These are phyloP conservation scores for Etia nguti DNA, from an alignment of 2,113 vertebrate species.

Conservation along the genomic window DNA sequence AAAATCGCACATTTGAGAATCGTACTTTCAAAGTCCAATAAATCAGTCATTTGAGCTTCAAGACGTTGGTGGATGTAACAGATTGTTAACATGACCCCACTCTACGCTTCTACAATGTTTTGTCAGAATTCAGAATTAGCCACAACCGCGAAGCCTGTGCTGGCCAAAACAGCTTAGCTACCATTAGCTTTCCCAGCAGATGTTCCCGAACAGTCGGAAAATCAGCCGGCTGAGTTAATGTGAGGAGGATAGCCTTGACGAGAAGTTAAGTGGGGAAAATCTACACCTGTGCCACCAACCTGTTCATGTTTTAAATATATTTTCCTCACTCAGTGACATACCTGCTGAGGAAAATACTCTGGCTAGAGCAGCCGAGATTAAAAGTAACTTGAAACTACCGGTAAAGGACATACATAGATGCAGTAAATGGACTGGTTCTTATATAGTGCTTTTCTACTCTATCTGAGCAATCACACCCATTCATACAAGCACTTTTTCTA, in stretches of 20 bases:
- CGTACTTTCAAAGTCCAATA: neutral
- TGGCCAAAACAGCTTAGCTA: neutral
- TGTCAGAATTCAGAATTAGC: neutral
- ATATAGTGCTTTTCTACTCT: too few species aligned
- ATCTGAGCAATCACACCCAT: too few species aligned
- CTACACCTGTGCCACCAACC: neutral
- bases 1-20: neutral
- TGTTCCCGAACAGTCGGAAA: neutral
- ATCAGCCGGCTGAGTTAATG: neutral
- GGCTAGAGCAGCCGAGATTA: neutral
- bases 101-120: neutral
- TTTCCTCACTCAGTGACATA: fast-evolving
- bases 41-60: neutral
- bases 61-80: neutral
- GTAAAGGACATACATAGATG: neutral
- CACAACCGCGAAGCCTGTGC: neutral
- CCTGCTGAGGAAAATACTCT: neutral
- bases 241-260: neutral
- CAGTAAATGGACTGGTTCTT: too few species aligned
- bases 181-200: neutral
- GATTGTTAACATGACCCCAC: neutral
- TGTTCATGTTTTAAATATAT: neutral
- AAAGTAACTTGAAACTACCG: fast-evolving
- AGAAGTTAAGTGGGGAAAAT: neutral
- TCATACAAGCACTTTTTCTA: too few species aligned